These are phyloP conservation scores for Polia nebulosa DNA, from an alignment of 2,888 invertebrate species.

Conservation along the genomic window DNA sequence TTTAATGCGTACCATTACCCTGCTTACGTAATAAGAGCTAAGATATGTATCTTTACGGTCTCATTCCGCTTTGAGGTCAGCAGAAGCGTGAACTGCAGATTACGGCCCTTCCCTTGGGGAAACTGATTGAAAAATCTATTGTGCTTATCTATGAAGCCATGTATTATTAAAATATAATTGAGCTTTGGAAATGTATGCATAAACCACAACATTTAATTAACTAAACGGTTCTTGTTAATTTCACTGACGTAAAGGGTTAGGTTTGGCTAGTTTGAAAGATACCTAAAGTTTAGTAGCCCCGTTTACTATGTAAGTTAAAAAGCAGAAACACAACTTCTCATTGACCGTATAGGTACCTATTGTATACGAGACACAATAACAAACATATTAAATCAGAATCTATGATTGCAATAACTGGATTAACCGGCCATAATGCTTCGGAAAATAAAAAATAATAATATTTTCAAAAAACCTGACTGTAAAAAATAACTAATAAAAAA, in stretches of 20 bases:
- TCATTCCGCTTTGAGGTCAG: conserved; percentile 51
- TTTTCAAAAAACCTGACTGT: too few species aligned
- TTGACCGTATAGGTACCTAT: neutral
- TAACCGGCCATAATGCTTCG: too few species aligned
- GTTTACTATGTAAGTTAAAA: neutral
- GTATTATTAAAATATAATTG: conserved; percentile 3
- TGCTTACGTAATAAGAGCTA: conserved; percentile 41
- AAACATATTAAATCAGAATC: too few species aligned
- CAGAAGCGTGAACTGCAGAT: conserved; percentile 26
- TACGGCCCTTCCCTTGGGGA: conserved; percentile 44
- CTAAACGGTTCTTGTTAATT: neutral
- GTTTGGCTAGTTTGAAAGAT: neutral
- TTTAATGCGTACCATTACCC: conserved; percentile 15
- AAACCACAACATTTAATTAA: neutral
- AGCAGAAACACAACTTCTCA: too few species aligned
- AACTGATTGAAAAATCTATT: conserved; percentile 24
- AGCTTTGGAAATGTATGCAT: conserved; percentile 6
- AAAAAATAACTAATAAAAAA: too few species aligned
- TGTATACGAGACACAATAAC: too few species aligned
- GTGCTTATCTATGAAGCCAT: conserved; percentile 27
- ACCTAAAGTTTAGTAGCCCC: neutral
- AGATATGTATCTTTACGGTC: conserved; percentile 57
- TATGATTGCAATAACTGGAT: too few species aligned
- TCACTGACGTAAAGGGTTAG: neutral
- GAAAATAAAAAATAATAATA: too few species aligned